phyloP scores from a whole-genome alignment of 2,113 vertebrate genomes.

The Phalacrocorax aristotelis region DNA sequence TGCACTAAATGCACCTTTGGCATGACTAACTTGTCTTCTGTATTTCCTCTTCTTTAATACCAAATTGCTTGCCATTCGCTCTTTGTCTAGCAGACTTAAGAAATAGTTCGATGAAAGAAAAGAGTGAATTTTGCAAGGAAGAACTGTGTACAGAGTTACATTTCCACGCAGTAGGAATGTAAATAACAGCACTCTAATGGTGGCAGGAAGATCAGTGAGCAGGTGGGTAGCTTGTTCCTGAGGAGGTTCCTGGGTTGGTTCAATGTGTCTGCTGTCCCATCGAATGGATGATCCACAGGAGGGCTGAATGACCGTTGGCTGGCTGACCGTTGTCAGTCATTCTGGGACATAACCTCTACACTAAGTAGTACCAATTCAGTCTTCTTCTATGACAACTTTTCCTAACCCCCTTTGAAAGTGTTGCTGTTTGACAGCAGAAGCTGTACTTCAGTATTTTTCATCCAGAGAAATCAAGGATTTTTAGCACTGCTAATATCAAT shows the following conservation, averaged over 20 bases:
- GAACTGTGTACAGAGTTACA: not conserved
- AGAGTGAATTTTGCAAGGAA: not conserved
- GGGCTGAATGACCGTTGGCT: not conserved
- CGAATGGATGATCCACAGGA: not conserved
- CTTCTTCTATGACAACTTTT: not conserved
- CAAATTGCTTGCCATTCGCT: not conserved
- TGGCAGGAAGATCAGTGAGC: not conserved
- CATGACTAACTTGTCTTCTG: not conserved
- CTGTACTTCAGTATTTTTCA: not conserved
- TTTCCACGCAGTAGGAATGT: not conserved
- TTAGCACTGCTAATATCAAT: not conserved
- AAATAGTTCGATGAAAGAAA: not conserved
- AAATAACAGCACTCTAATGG: not conserved
- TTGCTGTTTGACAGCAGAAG: not conserved
- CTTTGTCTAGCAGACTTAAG: not conserved
- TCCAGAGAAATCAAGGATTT: not conserved
- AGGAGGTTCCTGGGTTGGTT: not conserved
- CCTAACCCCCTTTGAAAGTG: not conserved
- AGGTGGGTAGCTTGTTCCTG: not conserved
- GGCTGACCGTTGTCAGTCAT: not conserved
- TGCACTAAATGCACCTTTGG: not conserved
- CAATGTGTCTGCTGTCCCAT: not conserved
- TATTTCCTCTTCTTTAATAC: not conserved
- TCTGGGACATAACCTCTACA: not conserved
- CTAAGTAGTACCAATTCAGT: not conserved